Conservation (phyloP, 2,113 vertebrate genomes). For the Crotalus viridis region DNA sequence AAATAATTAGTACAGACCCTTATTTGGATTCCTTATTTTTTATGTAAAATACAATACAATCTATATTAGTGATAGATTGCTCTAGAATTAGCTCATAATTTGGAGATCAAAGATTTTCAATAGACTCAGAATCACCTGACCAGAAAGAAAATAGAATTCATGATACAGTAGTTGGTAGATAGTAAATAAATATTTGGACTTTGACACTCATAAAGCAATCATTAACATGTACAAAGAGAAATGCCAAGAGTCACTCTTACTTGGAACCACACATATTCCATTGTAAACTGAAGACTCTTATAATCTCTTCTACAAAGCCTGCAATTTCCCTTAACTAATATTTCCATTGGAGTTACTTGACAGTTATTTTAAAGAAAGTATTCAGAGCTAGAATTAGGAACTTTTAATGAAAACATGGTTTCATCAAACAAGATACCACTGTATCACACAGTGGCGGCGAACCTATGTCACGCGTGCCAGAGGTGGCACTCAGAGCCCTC, state of each 20-base stretch:
- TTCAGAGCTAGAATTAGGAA: not conserved
- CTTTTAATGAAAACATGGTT: not conserved
- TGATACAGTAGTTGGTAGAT: not conserved
- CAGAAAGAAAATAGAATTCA: slow-evolving; percentile 1
- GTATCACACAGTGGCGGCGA: not conserved
- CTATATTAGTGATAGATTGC: not conserved
- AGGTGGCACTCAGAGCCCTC: too few relatives aligned
- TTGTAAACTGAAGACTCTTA: not conserved
- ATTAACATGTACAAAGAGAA: not conserved
- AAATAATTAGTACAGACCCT: not conserved
- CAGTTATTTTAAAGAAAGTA: not conserved
- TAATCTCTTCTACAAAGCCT: not conserved
- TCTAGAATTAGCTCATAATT: not conserved
- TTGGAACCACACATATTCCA: not conserved
- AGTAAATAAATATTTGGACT: not conserved
- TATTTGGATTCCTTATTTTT: too few relatives aligned
- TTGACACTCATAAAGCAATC: not conserved
- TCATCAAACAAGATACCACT: not conserved
- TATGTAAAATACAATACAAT: not conserved
- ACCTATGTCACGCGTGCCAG: too few relatives aligned
- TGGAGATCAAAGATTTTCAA: not conserved
- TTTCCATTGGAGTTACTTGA: not conserved
- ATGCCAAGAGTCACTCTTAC: not conserved
- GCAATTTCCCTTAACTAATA: not conserved
- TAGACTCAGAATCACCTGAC: not conserved